Evolutionary conservation across 2,113 vertebrate genomes (phyloP), one percentile per base, ranked within the genome.

Genomic region (Nothoprocta pentlandii): DNA sequence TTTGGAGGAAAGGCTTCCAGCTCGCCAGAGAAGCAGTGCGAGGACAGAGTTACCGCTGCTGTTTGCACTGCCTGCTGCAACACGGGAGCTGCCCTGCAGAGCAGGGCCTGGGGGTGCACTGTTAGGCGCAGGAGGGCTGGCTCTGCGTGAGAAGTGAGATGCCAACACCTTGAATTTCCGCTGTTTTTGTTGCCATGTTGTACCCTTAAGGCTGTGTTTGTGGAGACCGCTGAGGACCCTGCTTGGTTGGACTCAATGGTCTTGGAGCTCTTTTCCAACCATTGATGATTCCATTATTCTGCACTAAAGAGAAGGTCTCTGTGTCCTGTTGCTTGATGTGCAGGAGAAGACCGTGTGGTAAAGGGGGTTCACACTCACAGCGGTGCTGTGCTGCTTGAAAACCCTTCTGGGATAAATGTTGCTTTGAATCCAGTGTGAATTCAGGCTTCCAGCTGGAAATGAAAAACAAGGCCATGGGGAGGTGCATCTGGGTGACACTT

Each of bases 401-500:
- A 44, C 46, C 42, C 76, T 20, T 9, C 68, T 78, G 96, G 89
- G 85, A 21, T 39, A 64, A 87, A 80, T 7, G 23, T 61, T 89
- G 85, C 88, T 66, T 67, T 42, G 76, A 82, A 17, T 68, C 87
- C 89, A 59, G 12, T 74, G 87, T 34, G 75, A 82, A 74, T 63
- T 90, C 94, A 80, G 47, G 63, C 68, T 61, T 75, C 7, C 26
- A 89, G 49, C 56, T 56, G 76, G 25, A 80, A 56, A 74, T 80
- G 70, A 93, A 75, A 82, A 83, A 30, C 7, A 5, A 16, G 28
- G 68, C 85, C 71, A 44, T 2, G 3, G 73, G 61, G 85, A 90
- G 90, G 63, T 91, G 71, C 44, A 73, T 74, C 89, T 93, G 87
- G 87, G 96, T 94, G 94, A 94, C 87, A 85, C 67, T 95, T 91